Evolutionary conservation across 1,140 invertebrate species (phyloP).

Genomic region (Drosophila malerkotliana): DNA sequence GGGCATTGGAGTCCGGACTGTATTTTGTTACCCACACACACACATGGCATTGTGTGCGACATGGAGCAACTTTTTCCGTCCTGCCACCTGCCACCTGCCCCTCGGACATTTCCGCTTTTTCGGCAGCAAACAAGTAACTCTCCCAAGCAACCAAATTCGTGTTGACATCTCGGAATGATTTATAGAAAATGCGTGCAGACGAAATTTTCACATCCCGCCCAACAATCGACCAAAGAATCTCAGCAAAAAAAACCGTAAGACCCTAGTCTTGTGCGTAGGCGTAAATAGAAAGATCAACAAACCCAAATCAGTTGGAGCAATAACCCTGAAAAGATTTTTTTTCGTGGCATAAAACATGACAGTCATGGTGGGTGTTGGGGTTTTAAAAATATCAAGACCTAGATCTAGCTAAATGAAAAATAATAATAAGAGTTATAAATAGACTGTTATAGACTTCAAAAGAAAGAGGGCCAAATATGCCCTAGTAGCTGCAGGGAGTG

Average conservation of each 20-base stretch:
- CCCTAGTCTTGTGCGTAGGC: constrained; percentile 2
- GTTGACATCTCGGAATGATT: constrained; percentile 78
- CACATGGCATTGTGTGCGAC: constrained; percentile 12
- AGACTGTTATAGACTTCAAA: no score
- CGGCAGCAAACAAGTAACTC: constrained; percentile 50
- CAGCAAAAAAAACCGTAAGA: not conserved
- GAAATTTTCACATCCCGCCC: constrained; percentile 37
- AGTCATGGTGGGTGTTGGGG: constrained; percentile 18
- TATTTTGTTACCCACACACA: not conserved
- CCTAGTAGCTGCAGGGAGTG: no score
- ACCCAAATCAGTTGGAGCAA: constrained; percentile 8
- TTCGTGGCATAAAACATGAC: not conserved
- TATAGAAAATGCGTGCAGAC: constrained; percentile 72
- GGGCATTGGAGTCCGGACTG: no score
- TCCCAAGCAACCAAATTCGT: constrained; percentile 63
- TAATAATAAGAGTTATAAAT: not conserved
- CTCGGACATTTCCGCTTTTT: constrained; percentile 62
- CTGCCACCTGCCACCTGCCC: constrained; percentile 7
- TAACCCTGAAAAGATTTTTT: not conserved
- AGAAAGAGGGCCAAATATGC: no score
- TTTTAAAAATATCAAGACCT: not conserved
- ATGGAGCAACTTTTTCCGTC: constrained; percentile 23
- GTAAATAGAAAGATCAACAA: constrained; percentile 43
- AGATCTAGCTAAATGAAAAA: not conserved
- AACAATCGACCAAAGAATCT: not conserved